Evolutionary conservation across 2,113 vertebrate genomes (phyloP).

Genomic region (Monarcha castaneiventris): DNA sequence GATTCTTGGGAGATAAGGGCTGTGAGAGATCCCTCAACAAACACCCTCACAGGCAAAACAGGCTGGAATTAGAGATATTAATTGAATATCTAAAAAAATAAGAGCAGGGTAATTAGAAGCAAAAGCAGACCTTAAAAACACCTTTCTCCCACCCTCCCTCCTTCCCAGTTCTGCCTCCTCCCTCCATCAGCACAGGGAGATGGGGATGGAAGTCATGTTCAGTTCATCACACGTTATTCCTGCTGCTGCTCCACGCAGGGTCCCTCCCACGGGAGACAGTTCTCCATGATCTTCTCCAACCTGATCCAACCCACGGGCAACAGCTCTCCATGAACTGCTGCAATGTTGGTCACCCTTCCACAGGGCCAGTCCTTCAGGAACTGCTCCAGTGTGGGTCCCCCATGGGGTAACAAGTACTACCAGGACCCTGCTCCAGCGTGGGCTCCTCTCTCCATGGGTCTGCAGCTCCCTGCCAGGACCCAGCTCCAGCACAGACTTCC

Average conservation of each 20-base stretch:
- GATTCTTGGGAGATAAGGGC: not conserved
- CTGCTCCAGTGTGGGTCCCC: not conserved
- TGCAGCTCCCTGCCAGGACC: not conserved
- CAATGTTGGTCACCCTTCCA: not conserved
- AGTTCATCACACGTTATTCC: not conserved
- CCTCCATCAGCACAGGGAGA: not conserved
- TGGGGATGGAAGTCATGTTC: not conserved
- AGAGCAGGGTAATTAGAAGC: not conserved
- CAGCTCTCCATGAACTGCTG: not conserved
- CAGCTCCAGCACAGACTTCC: not conserved
- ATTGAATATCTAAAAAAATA: not conserved
- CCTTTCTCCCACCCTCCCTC: not conserved
- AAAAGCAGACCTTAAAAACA: not conserved
- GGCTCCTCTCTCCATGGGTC: not conserved
- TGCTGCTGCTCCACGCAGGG: not conserved
- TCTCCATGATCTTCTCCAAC: not conserved
- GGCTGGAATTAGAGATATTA: not conserved
- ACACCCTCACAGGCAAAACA: not conserved
- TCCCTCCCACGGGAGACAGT: not conserved
- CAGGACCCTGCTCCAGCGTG: not conserved
- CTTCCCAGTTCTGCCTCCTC: not conserved
- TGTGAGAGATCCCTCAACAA: not conserved
- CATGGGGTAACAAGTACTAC: not conserved
- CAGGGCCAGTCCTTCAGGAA: not conserved
- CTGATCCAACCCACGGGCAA: fast-evolving